Base-by-base conservation (phyloP, 2,113 vertebrate species). In the Vombatus ursinus region DNA sequence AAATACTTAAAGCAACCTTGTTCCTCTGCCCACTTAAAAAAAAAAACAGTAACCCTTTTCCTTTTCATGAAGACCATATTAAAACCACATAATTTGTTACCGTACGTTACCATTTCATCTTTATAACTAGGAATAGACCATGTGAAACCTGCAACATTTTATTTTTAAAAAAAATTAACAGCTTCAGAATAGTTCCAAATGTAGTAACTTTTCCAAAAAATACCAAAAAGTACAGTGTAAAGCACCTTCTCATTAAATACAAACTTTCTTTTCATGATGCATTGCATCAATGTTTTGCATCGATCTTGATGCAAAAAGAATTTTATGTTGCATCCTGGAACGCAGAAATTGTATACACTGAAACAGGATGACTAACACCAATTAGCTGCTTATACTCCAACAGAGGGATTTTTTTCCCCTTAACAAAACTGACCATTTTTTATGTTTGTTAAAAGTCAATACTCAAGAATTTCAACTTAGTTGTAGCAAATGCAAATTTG, bases 281-380 rank as follows among this genome's bases (percentile, higher is more conserved):
- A 99, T 52, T 99, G 99, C 99, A 99, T 99, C 98, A 98, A 98
- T 98, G 98, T 98, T 99, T 98, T 98, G 98, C 98, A 99, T 98
- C 98, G 94, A 98, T 77, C 98, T 93, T 98, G 98, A 99, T 98
- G 98, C 98, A 99, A 99, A 99, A 97, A 96, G 95, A 97, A 96
- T 97, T 98, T 97, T 97, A 98, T 97, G 93, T 98, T 98, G 98
- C 97, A 98, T 98, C 98, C 97, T 98, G 96, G 92, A 93, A 97
- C 95, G 94, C 90, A 97, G 92, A 96, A 97, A 92, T 96, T 2
- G 52, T 96, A 95, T 96, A 96, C 97, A 98, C 95, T 96, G 92
- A 98, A 98, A 98, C 98, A 98, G 96, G 97, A 98, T 98, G 97
- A 97, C 93, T 95, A 97, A 95, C 96, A 96, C 92, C 95, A 97